phyloP scores from a whole-genome alignment of 2,113 vertebrate genomes.

The Ciconia boyciana region DNA sequence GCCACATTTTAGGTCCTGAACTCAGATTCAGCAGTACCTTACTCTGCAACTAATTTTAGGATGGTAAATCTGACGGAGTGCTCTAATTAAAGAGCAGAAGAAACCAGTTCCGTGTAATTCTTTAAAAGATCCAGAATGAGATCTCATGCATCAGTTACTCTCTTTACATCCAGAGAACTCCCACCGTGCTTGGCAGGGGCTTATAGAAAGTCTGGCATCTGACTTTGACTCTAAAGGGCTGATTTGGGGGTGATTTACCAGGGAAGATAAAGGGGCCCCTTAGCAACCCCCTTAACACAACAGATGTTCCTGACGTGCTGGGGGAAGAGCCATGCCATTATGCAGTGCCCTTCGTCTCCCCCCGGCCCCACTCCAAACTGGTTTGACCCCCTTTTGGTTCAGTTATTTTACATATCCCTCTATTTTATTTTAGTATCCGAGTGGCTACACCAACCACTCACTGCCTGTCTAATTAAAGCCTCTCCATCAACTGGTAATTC shows the following conservation, averaged over 20 bases:
- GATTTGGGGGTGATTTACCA: constrained; percentile 32
- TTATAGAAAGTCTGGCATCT: constrained; percentile 13
- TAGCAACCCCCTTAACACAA: not conserved
- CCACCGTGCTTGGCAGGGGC: not conserved
- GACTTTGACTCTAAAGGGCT: not conserved
- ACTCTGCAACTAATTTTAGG: not conserved
- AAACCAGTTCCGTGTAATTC: not conserved
- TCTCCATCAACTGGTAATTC: constrained; percentile 22
- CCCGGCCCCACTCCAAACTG: not conserved
- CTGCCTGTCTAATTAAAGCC: constrained; percentile 3
- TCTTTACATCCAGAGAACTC: constrained; percentile 16
- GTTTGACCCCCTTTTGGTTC: constrained; percentile 17
- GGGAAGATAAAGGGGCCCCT: constrained; percentile 1
- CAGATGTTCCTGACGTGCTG: constrained; percentile 12
- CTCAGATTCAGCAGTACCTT: not conserved
- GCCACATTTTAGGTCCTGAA: not conserved
- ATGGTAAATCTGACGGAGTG: not conserved
- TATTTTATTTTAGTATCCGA: not conserved
- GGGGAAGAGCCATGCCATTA: constrained; percentile 7
- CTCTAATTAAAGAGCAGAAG: constrained; percentile 24
- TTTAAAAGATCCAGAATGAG: constrained; percentile 1
- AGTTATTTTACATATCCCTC: not conserved
- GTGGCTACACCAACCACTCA: not conserved
- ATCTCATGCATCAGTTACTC: constrained; percentile 2
- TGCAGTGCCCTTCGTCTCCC: not conserved